These are phyloP conservation scores for Trachythela sp. DNA, from an alignment of 64 coral and sea anemone genomes.

Conservation along the genomic window DNA sequence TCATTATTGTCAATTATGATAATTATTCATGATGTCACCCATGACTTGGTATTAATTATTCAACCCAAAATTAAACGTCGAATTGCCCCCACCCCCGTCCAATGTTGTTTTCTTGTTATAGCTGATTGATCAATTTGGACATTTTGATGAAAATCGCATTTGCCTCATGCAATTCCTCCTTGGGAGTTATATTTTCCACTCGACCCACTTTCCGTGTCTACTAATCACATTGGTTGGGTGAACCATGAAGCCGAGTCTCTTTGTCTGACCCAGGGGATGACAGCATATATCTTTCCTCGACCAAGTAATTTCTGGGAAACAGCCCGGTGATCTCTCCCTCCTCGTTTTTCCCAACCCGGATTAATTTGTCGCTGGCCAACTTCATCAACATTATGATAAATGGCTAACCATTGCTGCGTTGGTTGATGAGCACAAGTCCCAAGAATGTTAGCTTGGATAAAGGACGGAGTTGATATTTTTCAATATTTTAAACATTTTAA, in stretches of 20 bases:
- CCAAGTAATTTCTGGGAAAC: conserved; percentile 3
- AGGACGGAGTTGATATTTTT: too few relatives aligned
- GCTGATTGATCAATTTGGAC: too few relatives aligned
- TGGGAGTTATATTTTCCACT: conserved; percentile 37
- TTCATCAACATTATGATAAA: conserved; percentile 27
- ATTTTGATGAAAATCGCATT: too few relatives aligned
- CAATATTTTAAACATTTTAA: not conserved
- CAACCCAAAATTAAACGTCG: too few relatives aligned
- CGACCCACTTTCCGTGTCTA: conserved; percentile 27
- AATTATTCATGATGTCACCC: too few relatives aligned
- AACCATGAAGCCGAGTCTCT: conserved; percentile 3
- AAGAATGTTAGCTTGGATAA: not conserved
- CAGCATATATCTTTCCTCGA: conserved; percentile 29
- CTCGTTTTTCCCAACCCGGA: conserved; percentile 28
- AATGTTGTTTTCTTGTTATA: too few relatives aligned
- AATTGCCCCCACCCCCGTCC: too few relatives aligned
- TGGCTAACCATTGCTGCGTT: not conserved
- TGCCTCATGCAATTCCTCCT: too few relatives aligned
- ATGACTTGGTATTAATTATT: too few relatives aligned
- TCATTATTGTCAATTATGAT: too few relatives aligned
- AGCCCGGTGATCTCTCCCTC: conserved; percentile 3
- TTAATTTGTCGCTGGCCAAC: conserved; percentile 25
- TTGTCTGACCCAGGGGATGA: conserved; percentile 45
- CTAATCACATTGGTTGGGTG: conserved; percentile 1
- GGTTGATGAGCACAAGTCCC: not conserved